phyloP scores from a whole-genome alignment of 2,888 invertebrate genomes.

The Machimus atricapillus region DNA sequence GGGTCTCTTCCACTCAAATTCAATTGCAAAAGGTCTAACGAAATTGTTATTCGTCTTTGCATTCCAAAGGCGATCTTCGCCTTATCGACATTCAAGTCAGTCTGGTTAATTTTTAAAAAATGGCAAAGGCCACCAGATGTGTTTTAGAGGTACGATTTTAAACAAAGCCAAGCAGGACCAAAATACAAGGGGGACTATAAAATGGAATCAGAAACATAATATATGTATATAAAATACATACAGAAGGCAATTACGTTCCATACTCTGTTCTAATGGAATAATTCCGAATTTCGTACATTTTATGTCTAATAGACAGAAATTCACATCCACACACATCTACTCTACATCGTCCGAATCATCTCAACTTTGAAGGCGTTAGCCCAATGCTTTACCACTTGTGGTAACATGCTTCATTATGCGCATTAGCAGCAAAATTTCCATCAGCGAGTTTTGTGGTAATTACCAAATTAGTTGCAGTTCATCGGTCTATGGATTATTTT shows the following conservation, averaged over 20 bases:
- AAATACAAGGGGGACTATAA: neutral
- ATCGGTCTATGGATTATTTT: neutral
- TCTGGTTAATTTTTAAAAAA: slow-evolving; percentile 20
- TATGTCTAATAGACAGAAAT: neutral
- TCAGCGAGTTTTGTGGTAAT: neutral
- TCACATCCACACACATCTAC: neutral
- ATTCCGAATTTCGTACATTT: neutral
- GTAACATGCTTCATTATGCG: neutral
- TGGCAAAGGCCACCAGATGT: slow-evolving; percentile 13
- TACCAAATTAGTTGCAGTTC: neutral
- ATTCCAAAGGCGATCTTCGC: neutral
- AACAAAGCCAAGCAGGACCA: neutral
- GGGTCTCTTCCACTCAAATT: neutral
- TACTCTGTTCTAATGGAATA: neutral
- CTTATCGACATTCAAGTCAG: slow-evolving; percentile 24
- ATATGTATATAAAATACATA: neutral
- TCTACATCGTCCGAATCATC: neutral
- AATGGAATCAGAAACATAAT: neutral
- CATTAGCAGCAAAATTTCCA: neutral
- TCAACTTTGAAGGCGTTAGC: neutral
- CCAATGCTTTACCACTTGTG: neutral
- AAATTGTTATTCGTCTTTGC: neutral
- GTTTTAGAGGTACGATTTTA: neutral
- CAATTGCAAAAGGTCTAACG: neutral
- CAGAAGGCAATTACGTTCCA: neutral